Base-by-base conservation (phyloP, 2,888 invertebrate species). In the Rhingia campestris region DNA sequence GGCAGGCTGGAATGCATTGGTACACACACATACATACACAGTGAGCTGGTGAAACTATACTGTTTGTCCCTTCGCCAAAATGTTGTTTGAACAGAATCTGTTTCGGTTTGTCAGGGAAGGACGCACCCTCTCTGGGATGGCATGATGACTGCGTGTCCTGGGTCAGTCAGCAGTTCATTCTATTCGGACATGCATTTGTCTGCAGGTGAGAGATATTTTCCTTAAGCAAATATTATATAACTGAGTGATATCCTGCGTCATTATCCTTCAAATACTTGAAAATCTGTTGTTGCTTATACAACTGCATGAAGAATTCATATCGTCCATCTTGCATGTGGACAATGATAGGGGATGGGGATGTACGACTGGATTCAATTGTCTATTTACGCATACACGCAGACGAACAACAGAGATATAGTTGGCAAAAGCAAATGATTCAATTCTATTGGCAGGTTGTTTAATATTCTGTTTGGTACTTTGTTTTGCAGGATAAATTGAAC, bases 131-230 rank as follows among this genome's bases (percentile, higher is more conserved):
- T 32, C 49, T 33, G 30, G 59, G 30, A 64, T 43, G 59, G 63
- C 39, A 69, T 59, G 39, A 69, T 59, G 39, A 43, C 41, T 74
- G 56, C 45, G 61, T 56, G 77, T 67, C 72, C 63, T 81, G 56
- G 56, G 63, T 59, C 63, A 73, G 35, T 79, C 74, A 74, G 70
- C 14, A 67, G 82, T 73, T 77, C 63, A 82, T 73, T 61, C 45
- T 37, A 61, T 77, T 81, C 47, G 47, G 63, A 63, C 73, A 73
- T 80, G 64, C 69, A 70, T 75, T 54, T 58, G 59, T 64, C 70
- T 54, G 49, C 84, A 84, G 80, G 84, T 84, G 84, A 84, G 84
- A 80, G 70, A 80, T 75, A 84, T 84, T 84, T 80, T 74, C 70
- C 54, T 70, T 33, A 64, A 70, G 84, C 70, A 84, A 84, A 84